Conservation (phyloP, 2,888 invertebrate species). For the Papilio demoleus region DNA sequence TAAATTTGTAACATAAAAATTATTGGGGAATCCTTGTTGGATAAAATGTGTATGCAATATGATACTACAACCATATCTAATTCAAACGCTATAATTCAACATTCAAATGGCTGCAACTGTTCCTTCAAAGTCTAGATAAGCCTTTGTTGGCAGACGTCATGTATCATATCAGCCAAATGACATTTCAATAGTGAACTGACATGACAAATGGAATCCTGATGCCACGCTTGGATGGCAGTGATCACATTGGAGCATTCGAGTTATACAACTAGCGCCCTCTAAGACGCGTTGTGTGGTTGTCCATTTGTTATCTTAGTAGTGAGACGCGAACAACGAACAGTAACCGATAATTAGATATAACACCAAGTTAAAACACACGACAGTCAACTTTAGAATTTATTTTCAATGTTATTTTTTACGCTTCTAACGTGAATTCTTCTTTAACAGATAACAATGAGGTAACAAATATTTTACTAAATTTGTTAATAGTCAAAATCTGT, state of each 20-base stretch:
- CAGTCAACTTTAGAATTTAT: conserved; percentile 6
- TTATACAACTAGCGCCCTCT: conserved; percentile 15
- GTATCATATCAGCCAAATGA: conserved; percentile 10
- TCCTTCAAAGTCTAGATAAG: conserved; percentile 19
- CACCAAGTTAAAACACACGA: conserved; percentile 18
- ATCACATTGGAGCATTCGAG: conserved; percentile 8
- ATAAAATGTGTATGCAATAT: no score
- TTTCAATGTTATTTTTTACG: conserved; percentile 3
- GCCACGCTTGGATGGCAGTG: conserved; percentile 8
- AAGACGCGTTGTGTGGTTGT: conserved; percentile 17
- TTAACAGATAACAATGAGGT: background rate
- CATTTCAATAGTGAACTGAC: conserved; percentile 31
- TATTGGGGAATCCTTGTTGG: no score
- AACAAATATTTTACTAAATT: background rate
- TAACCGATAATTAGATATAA: conserved; percentile 27
- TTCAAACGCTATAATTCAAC: background rate
- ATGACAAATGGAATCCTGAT: conserved; percentile 30
- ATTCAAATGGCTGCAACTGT: background rate
- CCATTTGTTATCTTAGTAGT: conserved; percentile 31
- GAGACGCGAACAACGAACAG: conserved; percentile 17
- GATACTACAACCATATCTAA: background rate
- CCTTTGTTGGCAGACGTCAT: conserved; percentile 19
- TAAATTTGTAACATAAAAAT: no score
- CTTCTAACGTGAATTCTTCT: background rate
- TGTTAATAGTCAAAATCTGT: no score